Evolutionary conservation across 2,797 vertebrate genomes (phyloP).

Genomic region (Falco rusticolus): DNA sequence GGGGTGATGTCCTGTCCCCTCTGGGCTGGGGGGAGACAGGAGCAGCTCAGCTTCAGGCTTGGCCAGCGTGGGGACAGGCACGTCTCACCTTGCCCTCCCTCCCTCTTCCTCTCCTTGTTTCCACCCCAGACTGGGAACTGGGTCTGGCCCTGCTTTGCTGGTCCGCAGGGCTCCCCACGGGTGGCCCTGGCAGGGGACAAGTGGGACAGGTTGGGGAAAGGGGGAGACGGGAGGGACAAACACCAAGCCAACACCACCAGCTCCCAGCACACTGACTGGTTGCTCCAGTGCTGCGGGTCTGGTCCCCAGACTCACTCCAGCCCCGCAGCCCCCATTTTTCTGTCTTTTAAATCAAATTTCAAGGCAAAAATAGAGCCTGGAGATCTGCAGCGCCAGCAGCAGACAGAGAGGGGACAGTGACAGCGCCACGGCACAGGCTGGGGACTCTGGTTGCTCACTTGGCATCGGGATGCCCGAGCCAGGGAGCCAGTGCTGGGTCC

Average conservation of each 20-base stretch:
- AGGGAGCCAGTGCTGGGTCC: fast-evolving
- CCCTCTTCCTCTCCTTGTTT: not conserved
- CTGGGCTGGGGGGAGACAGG: not conserved
- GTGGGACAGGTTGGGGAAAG: not conserved
- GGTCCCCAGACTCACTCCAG: fast-evolving
- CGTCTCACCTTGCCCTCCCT: fast-evolving
- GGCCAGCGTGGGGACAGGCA: fast-evolving
- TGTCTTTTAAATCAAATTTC: not conserved
- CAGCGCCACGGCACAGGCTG: fast-evolving
- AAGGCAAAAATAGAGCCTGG: not conserved
- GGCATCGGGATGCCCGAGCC: fast-evolving
- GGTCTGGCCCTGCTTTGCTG: not conserved
- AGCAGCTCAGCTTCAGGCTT: not conserved
- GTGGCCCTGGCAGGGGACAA: fast-evolving
- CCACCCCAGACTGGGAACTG: not conserved
- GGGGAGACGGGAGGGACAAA: not conserved
- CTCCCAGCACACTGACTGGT: not conserved
- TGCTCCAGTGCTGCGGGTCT: not conserved
- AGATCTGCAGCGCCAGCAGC: not conserved
- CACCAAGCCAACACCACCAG: not conserved
- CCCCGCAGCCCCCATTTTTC: fast-evolving
- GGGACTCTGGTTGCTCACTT: fast-evolving
- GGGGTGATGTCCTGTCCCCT: not conserved
- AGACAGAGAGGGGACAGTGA: fast-evolving
- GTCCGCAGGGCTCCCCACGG: fast-evolving